A percentile compares a stretch with the other conserved stretches of the same genome.
Conservation (phyloP, 1,140 invertebrate genomes). For the Cyclina sinensis region DNA sequence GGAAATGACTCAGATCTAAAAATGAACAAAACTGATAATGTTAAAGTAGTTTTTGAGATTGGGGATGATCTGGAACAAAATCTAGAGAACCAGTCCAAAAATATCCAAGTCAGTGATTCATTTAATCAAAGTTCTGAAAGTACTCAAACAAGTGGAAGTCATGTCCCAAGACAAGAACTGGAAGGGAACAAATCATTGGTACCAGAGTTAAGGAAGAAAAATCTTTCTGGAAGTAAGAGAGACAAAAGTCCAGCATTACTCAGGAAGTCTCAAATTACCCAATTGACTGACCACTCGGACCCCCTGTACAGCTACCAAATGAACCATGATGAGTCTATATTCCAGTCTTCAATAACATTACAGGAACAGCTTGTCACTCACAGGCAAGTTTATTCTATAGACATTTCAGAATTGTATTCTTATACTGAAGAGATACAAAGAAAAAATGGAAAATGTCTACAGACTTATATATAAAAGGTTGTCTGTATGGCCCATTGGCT, state of each 20-base stretch:
- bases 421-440: too few species aligned
- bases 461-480: too few species aligned
- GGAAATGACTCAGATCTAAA: not conserved
- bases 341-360: conserved; percentile 75
- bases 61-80: not conserved
- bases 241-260: conserved; percentile 44
- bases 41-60: not conserved
- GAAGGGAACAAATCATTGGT: not conserved
- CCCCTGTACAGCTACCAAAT: conserved; percentile 85
- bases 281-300: conserved; percentile 85
- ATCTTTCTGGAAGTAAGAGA: conserved; percentile 12
- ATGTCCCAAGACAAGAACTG: not conserved
- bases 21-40: not conserved
- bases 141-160: not conserved
- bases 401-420: too few species aligned
- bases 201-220: conserved; percentile 25
- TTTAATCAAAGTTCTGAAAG: not conserved
- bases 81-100: not conserved
- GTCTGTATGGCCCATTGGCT: too few species aligned
- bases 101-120: not conserved
- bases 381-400: too few species aligned
- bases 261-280: not conserved
- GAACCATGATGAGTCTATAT: conserved; percentile 85
- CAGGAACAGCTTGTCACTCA: conserved; percentile 78
- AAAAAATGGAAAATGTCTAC: too few species aligned